Percentiles rank a stretch among this genome's conserved stretches.
These are phyloP conservation scores for Poeciliopsis infans DNA, from an alignment of 2,797 vertebrate species.

Conservation along the genomic window DNA sequence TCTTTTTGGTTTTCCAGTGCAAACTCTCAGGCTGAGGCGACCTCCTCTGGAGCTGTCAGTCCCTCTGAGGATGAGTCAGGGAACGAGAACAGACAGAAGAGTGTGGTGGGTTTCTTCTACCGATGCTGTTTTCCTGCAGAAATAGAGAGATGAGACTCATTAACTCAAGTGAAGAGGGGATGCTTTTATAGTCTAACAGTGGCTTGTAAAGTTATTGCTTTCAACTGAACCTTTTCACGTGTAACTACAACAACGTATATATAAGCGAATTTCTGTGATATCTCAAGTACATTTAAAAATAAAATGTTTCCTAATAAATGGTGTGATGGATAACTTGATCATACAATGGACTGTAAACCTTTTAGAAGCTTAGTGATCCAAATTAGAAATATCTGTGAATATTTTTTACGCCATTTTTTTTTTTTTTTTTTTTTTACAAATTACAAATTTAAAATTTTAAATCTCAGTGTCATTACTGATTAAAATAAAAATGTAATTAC, in stretches of 20 bases:
- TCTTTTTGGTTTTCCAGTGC: conserved; percentile 59
- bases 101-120: conserved; percentile 64
- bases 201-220: not conserved
- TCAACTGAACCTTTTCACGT: not conserved
- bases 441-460: too few relatives aligned
- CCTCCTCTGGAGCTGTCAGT: conserved; percentile 69
- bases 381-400: not conserved
- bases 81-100: conserved; percentile 81
- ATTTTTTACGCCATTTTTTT: not conserved
- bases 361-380: not conserved
- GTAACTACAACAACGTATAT: not conserved
- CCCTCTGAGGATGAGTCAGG: conserved; percentile 75
- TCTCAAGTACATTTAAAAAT: too few relatives aligned
- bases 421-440: not conserved
- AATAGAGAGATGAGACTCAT: not conserved
- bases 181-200: not conserved
- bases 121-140: not conserved
- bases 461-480: not conserved
- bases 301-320: too few relatives aligned
- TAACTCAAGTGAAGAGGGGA: not conserved
- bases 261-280: too few relatives aligned
- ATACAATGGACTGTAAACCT: not conserved
- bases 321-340: not conserved
- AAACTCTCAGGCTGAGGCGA: conserved; percentile 57
- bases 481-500: not conserved